phyloP scores from a whole-genome alignment of 2,113 vertebrate species.

The Sylvilagus bachmani region DNA sequence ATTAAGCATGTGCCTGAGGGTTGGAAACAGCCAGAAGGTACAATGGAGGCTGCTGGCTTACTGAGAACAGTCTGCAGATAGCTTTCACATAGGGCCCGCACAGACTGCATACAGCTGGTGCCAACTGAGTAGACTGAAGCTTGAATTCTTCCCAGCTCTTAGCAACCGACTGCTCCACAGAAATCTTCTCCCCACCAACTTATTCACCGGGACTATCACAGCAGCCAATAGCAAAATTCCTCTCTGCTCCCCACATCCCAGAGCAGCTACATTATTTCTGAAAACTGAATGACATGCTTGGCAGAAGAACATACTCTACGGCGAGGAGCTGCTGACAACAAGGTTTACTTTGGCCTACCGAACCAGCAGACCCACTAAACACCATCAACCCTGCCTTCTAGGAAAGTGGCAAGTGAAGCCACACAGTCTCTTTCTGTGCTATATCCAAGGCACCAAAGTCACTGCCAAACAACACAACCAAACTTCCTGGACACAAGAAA shows the following conservation, averaged over 20 bases:
- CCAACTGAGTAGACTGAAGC: slow-evolving; percentile 73
- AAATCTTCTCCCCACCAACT: slow-evolving; percentile 64
- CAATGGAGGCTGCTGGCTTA: slow-evolving; percentile 29
- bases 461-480: slow-evolving; percentile 59
- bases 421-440: slow-evolving; percentile 10
- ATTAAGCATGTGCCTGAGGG: slow-evolving; percentile 80
- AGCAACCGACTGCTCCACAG: slow-evolving; percentile 62
- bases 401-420: slow-evolving; percentile 60
- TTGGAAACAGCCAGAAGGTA: slow-evolving; percentile 75
- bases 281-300: slow-evolving; percentile 78
- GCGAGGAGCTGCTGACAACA: slow-evolving; percentile 22
- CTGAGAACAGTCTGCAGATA: slow-evolving; percentile 70
- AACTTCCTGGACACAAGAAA: slow-evolving; percentile 60
- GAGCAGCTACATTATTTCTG: slow-evolving; percentile 71
- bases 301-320: slow-evolving; percentile 46
- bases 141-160: neutral
- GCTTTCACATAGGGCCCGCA: slow-evolving; percentile 70
- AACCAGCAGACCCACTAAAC: slow-evolving; percentile 50
- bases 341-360: slow-evolving; percentile 74
- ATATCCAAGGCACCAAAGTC: neutral
- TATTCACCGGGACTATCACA: slow-evolving; percentile 72
- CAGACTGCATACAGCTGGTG: slow-evolving; percentile 77
- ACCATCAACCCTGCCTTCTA: slow-evolving; percentile 59
- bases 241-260: slow-evolving; percentile 21
- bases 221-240: slow-evolving; percentile 68